Evolutionary conservation across 1,140 invertebrate species (phyloP).

Genomic region (Pachyrhynchus sulphureomaculatus): DNA sequence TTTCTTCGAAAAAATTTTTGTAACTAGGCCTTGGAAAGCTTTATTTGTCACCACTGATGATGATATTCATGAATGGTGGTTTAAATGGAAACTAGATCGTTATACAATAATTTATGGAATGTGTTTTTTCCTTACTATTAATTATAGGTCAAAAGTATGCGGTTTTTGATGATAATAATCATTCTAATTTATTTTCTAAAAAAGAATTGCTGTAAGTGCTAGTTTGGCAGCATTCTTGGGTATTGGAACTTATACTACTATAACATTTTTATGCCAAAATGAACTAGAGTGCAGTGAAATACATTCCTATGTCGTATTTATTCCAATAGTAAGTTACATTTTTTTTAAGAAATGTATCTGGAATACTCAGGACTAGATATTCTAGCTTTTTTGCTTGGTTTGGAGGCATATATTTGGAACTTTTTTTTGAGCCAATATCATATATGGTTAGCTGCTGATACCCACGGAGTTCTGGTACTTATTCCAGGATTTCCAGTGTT

Average conservation of each 20-base stretch:
- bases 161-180: constrained; percentile 82
- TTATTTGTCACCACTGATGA: constrained; percentile 95
- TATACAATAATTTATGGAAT: constrained; percentile 89
- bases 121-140: constrained; percentile 81
- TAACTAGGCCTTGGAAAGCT: constrained; percentile 91
- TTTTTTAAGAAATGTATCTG: constrained; percentile 83
- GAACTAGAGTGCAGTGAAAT: constrained; percentile 90
- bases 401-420: constrained; percentile 88
- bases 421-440: constrained; percentile 94
- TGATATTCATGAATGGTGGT: constrained; percentile 95
- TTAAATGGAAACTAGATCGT: constrained; percentile 91
- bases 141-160: constrained; percentile 76
- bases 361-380: constrained; percentile 79
- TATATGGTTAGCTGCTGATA: constrained; percentile 93
- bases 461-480: constrained; percentile 87
- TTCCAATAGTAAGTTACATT: constrained; percentile 89
- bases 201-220: constrained; percentile 65
- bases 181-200: constrained; percentile 75
- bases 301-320: constrained; percentile 88
- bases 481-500: constrained; percentile 88
- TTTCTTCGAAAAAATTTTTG: constrained; percentile 96
- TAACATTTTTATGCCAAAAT: constrained; percentile 83
- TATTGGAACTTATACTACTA: constrained; percentile 74
- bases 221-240: constrained; percentile 70
- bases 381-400: constrained; percentile 94